Evolutionary conservation across 2,113 vertebrate species (phyloP), one percentile per base, ranked within the genome.

Genomic region (Calyptomena viridis): DNA sequence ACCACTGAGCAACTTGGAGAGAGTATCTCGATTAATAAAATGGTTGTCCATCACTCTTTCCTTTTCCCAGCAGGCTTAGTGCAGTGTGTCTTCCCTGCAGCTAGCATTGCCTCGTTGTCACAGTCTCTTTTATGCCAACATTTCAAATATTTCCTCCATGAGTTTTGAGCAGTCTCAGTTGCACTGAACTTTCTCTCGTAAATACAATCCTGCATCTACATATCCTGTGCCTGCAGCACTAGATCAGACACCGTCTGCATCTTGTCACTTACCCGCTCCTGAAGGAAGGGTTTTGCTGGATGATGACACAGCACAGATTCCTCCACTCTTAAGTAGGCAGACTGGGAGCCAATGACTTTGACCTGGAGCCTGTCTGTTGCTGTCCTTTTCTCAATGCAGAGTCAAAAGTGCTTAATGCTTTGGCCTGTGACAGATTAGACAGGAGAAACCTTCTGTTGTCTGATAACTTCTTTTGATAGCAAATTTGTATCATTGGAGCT

Each of bases 91-190:
- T 90, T 91, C 85, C 90, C 93, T 66, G 40, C 79, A 94, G 87
- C 87, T 93, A 77, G 33, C 3, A 3, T 37, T 75, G 59, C 82
- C 72, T 84, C 86, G 64, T 87, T 94, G 87, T 94, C 93, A 86
- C 56, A 5, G 0, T 81, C 67, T 96, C 63, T 86, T 91, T 91
- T 46, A 90, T 80, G 64, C 50, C 39, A 90, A 20, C 88, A 90
- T 94, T 88, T 96, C 87, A 95, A 52, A 94, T 80, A 86, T 67
- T 63, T 96, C 56, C 76, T 93, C 76, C 50, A 4, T 86, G 47
- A 35, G 31, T 94, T 95, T 75, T 86, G 85, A 91, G 75, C 64
- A 84, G 90, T 40, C 72, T 92, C 85, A 94, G 79, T 82, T 88
- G 82, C 50, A 24, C 47, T 60, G 82, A 95, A 75, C 24, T 75